Percentiles rank a stretch among this genome's conserved stretches.
These are phyloP conservation scores for Nipponacmea schrenckii DNA, from an alignment of 2,888 invertebrate genomes.

Conservation along the genomic window DNA sequence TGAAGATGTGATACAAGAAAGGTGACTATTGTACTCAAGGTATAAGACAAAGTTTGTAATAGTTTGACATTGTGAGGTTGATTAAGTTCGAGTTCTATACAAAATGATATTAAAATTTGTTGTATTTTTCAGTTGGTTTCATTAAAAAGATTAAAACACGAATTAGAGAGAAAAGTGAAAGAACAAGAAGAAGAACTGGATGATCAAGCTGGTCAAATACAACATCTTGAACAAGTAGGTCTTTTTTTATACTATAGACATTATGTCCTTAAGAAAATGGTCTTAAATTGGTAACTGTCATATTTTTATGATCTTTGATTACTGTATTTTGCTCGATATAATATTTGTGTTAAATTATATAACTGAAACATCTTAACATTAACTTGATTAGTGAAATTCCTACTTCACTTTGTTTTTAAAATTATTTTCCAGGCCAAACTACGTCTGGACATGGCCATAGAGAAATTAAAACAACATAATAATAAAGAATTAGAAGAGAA, in stretches of 20 bases:
- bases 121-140: conserved; percentile 70
- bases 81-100: no score
- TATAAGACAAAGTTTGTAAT: no score
- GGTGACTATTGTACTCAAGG: no score
- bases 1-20: no score
- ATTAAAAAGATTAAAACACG: conserved; percentile 84
- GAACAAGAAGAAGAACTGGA: conserved; percentile 90
- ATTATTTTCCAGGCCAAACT: conserved; percentile 79
- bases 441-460: conserved; percentile 91
- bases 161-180: conserved; percentile 84
- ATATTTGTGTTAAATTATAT: not conserved
- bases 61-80: no score
- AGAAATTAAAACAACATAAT: conserved; percentile 90
- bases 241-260: not conserved
- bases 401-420: no score
- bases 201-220: conserved; percentile 91
- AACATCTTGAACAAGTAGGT: conserved; percentile 82
- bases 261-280: no score
- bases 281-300: no score
- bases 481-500: conserved; percentile 88
- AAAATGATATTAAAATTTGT: not conserved
- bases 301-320: not conserved
- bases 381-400: not conserved
- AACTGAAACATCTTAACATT: not conserved
- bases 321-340: not conserved